A percentile compares a stretch with the other conserved stretches of the same genome.
Evolutionary conservation across 2,888 invertebrate genomes (phyloP).

Genomic region (Dryocosmus kuriphilus): DNA sequence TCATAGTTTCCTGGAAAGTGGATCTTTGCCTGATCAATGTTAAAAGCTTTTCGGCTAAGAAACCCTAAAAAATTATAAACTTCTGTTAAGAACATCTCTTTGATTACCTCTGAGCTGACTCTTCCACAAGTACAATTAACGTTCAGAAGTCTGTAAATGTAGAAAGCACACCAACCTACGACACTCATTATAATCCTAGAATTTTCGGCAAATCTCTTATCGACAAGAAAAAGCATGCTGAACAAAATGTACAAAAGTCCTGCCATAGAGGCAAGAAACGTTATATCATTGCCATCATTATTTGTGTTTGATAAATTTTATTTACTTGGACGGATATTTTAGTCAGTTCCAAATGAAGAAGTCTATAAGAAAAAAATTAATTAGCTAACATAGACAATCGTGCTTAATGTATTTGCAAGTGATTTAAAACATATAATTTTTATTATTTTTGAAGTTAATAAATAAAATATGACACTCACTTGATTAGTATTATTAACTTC

Average conservation of each 20-base stretch:
- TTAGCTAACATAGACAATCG: not conserved
- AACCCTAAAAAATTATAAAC: no score
- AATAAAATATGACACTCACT: no score
- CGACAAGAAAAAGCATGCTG: not conserved
- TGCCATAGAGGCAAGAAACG: not conserved
- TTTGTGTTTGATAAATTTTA: not conserved
- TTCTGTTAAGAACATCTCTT: no score
- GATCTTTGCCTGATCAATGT: no score
- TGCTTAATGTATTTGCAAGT: no score
- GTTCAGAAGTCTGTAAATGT: not conserved
- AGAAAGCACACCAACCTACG: not conserved
- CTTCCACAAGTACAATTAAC: not conserved
- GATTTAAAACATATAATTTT: no score
- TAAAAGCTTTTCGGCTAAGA: no score
- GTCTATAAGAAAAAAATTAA: not conserved
- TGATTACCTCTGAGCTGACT: conserved; percentile 7
- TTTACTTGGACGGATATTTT: not conserved
- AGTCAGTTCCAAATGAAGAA: not conserved
- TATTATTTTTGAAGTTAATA: no score
- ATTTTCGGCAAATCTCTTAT: not conserved
- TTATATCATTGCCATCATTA: not conserved
- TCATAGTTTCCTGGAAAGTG: no score
- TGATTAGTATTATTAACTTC: no score
- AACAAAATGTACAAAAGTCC: not conserved
- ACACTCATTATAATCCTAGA: not conserved